A percentile compares a stretch with the other conserved stretches of the same genome.
These are phyloP conservation scores for Periplaneta americana DNA, from an alignment of 1,140 invertebrate species.

Conservation along the genomic window DNA sequence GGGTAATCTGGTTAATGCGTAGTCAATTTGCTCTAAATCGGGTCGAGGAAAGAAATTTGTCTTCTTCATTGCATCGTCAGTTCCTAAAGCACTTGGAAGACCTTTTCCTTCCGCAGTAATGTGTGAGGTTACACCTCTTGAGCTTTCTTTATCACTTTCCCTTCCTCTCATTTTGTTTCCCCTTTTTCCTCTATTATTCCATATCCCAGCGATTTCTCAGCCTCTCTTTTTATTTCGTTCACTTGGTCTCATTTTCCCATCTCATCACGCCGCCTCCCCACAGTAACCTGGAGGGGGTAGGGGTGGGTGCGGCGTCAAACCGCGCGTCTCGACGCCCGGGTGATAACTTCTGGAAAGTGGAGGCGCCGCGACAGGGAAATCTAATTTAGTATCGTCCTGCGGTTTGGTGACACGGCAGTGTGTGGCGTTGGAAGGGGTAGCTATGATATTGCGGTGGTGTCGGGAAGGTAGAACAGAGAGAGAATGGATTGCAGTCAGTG, in stretches of 20 bases:
- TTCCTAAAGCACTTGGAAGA: neutral
- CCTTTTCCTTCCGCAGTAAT: too few relatives aligned
- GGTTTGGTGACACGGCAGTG: conserved; percentile 2
- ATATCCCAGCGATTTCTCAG: neutral
- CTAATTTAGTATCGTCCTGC: conserved; percentile 10
- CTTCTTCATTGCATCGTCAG: neutral
- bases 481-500: conserved; percentile 1
- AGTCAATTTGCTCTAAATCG: neutral
- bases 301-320: neutral
- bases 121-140: neutral
- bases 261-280: neutral
- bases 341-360: conserved; percentile 8
- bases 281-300: neutral
- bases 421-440: neutral
- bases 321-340: neutral
- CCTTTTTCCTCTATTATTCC: neutral
- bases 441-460: conserved; percentile 9
- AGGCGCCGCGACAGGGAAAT: conserved; percentile 4
- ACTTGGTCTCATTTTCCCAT: neutral
- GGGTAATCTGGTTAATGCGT: neutral
- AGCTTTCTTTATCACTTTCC: too few relatives aligned
- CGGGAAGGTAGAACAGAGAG: neutral
- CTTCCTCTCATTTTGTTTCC: neutral
- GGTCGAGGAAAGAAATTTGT: neutral
- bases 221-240: neutral